Percentiles rank a stretch among this genome's conserved stretches.
phyloP scores from a whole-genome alignment of 2,888 invertebrate genomes.

The Silvanus unidentatus region DNA sequence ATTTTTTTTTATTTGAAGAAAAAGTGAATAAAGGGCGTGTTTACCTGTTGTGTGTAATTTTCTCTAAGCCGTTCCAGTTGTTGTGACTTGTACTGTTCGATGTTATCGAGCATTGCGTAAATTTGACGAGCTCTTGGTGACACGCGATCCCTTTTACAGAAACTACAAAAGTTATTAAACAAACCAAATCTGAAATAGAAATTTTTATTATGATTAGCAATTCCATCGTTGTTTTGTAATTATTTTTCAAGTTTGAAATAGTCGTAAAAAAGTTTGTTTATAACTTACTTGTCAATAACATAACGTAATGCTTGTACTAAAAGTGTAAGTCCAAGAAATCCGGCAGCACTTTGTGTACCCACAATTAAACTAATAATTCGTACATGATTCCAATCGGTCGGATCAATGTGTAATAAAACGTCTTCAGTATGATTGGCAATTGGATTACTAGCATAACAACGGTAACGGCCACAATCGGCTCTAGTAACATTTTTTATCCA shows the following conservation, averaged over 20 bases:
- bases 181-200: conserved; percentile 59
- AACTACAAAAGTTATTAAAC: conserved; percentile 67
- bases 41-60: conserved; percentile 84
- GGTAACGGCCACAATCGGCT: conserved; percentile 79
- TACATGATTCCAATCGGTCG: conserved; percentile 75
- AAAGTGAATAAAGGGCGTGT: not conserved
- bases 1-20: no score
- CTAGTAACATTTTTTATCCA: conserved; percentile 53
- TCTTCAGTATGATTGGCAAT: conserved; percentile 71
- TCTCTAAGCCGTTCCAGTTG: conserved; percentile 84
- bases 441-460: conserved; percentile 80
- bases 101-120: conserved; percentile 81
- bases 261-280: not conserved
- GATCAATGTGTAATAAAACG: conserved; percentile 77
- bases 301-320: conserved; percentile 70
- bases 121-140: conserved; percentile 79
- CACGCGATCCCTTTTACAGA: conserved; percentile 63
- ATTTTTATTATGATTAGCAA: no score
- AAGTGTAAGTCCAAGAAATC: conserved; percentile 74
- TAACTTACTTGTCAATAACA: conserved; percentile 63
- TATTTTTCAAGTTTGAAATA: not conserved
- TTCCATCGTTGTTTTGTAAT: no score
- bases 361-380: conserved; percentile 78
- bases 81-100: conserved; percentile 83
- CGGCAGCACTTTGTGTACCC: conserved; percentile 72